Base-by-base conservation (phyloP, 2,888 invertebrate genomes). In the Pollenia labialis region DNA sequence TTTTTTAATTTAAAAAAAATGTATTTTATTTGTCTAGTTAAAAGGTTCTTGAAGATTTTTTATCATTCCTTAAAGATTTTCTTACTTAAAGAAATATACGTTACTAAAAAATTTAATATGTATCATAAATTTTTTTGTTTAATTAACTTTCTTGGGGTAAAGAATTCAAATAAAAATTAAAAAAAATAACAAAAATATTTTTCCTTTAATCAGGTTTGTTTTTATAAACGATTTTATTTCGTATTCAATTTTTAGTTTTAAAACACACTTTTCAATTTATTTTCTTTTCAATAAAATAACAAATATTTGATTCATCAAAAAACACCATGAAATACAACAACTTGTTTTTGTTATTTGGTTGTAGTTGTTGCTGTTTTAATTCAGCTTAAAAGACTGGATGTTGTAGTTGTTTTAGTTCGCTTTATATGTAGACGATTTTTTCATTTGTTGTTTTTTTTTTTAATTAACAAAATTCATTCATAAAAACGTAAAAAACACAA, bases 401-500 rank as follows among this genome's bases (percentile, higher is more conserved):
- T 68, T 46, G 68, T 58, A 52, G 9, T 66, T 82, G 9, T 46
- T 52, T 64, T 77, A 60, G 84, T 69, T 79, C 23, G 62, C 54
- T 84, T 76, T 84, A 71, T 81, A 32, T 86, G 80, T 76, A 69
- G 62, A 68, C 74, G 56, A 46, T 76, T 60, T 32, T 52, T 62
- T 52, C 40, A 71, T n/a, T 44, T 44, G 68, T 79, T 82, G 46
- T 68, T 66, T 64, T 23, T 56, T 76, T 44, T 23, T 23, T 23
- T 23, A 23, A 68, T 62, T 58, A 75, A 81, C 42, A 79, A 74
- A 84, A 81, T 86, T 84, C 85, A 86, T 86, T 85, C 85, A 88
- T 88, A 82, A 84, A 81, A 82, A 80, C 62, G 64, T 64, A 50
- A 79, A 79, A 86, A 80, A 69, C 66, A 74, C 69, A 77, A 71